phyloP scores from a whole-genome alignment of 2,888 invertebrate genomes.

The Gymnocheta viridis region DNA sequence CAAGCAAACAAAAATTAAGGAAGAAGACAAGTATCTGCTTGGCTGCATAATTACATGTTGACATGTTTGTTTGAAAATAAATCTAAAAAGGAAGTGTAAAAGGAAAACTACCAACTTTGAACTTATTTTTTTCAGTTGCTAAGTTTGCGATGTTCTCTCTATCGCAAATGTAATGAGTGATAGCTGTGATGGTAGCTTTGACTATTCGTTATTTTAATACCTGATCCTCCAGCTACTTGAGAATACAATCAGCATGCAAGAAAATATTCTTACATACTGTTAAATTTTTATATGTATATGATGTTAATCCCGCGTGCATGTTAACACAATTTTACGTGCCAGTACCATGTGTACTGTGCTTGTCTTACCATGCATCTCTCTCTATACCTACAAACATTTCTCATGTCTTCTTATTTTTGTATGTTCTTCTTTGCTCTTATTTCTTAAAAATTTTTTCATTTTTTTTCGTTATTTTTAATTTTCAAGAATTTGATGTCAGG shows the following conservation, averaged over 20 bases:
- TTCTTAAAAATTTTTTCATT: constrained; percentile 12
- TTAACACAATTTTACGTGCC: constrained; percentile 71
- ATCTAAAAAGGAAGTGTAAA: constrained; percentile 19
- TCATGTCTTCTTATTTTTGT: constrained; percentile 46
- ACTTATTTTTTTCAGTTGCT: constrained; percentile 43
- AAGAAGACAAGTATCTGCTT: constrained; percentile 62
- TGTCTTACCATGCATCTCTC: constrained; percentile 18
- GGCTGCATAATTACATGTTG: constrained; percentile 69
- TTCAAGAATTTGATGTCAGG: constrained; percentile 61
- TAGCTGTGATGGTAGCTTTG: constrained; percentile 20
- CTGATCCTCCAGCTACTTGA: constrained; percentile 36
- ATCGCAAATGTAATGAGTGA: constrained; percentile 34
- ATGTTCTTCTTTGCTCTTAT: constrained; percentile 26
- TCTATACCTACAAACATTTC: neutral
- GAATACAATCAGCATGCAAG: constrained; percentile 9
- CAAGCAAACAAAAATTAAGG: constrained; percentile 22
- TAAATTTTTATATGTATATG: constrained; percentile 46
- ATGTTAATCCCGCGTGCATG: constrained; percentile 72
- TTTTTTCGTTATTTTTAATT: constrained; percentile 32
- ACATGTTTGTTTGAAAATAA: constrained; percentile 61
- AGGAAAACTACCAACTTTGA: constrained; percentile 36
- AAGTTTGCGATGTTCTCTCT: neutral
- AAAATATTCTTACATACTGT: neutral
- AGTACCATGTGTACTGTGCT: constrained; percentile 54
- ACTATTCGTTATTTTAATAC: constrained; percentile 16